These are phyloP conservation scores for Ceratotherium simum DNA, from an alignment of 2,113 vertebrate species.

Conservation along the genomic window DNA sequence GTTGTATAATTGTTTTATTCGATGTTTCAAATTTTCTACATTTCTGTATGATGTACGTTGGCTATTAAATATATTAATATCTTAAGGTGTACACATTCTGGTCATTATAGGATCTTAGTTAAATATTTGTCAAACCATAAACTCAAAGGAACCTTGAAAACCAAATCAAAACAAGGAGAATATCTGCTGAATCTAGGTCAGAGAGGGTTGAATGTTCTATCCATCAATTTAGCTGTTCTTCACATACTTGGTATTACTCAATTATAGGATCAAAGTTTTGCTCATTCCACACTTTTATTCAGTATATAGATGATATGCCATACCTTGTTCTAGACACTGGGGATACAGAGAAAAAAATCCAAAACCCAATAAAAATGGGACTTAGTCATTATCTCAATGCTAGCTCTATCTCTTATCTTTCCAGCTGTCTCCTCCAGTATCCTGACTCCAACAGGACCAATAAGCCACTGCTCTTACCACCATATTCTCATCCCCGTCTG, in stretches of 20 bases:
- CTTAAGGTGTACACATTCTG: not conserved
- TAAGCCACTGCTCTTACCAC: not conserved
- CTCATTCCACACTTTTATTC: not conserved
- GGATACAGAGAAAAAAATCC: not conserved
- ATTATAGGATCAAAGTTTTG: not conserved
- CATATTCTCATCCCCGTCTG: not conserved
- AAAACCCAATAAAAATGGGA: not conserved
- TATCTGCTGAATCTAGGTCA: not conserved
- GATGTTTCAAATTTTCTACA: not conserved
- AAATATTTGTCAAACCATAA: conserved; percentile 33
- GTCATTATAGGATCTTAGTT: not conserved
- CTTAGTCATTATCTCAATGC: not conserved
- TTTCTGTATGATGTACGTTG: not conserved
- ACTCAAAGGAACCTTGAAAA: not conserved
- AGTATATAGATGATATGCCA: not conserved
- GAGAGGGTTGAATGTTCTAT: not conserved
- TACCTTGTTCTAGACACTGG: not conserved
- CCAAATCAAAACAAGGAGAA: not conserved
- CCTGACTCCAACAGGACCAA: not conserved
- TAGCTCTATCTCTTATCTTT: not conserved
- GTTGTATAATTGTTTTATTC: conserved; percentile 16
- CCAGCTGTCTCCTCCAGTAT: not conserved
- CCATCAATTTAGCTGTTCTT: not conserved
- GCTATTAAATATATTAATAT: not conserved
- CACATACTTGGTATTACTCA: not conserved